Evolutionary conservation across 2,797 vertebrate genomes (phyloP), one percentile per base, ranked within the genome.

Genomic region (Acanthurus leucopareius): DNA sequence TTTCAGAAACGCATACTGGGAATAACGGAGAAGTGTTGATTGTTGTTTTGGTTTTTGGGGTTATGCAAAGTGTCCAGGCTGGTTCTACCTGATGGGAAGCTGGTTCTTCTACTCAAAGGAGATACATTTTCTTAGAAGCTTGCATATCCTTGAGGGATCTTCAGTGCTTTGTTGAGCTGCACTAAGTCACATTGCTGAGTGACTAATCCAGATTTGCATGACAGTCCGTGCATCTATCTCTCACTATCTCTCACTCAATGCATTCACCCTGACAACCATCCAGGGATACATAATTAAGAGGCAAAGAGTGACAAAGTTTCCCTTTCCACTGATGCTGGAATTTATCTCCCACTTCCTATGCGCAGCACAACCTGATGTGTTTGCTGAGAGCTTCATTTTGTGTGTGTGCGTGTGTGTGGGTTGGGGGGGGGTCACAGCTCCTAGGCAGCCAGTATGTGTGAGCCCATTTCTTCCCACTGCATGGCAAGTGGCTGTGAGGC

Each of bases 381-480:
- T 94, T 93, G 90, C 88, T 84, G 83, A 88, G 85, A 87, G 88
- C 80, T 90, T 89, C 86, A 80, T 35, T 90, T 84, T 83, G 40
- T 38, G 65, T 38, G 45, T 19, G n/a, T 20, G 51, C 2, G 51
- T 9, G 5, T 17, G 49, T 28, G 20, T 52, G 45, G 40, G 51
- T 44, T 53, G 53, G 61, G 16, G 58, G 52, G 82, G 85, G 81
- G 87, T 85, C 77, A 79, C 82, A 91, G 89, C 86, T 92, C 85
- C 86, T 71, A 92, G 83, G 90, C 88, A 90, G 86, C 86, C 73
- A 85, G 69, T 89, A 84, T 91, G 88, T 89, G 85, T 87, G 89
- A 90, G 86, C 70, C 86, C 73, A 76, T 91, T 89, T 93, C 84
- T 92, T 93, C 91, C 90, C 93, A 94, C 90, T 94, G 90, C 92